Evolutionary conservation across 1,140 invertebrate species (phyloP), one percentile per base, ranked within the genome.

Genomic region (Lethrus apterus): DNA sequence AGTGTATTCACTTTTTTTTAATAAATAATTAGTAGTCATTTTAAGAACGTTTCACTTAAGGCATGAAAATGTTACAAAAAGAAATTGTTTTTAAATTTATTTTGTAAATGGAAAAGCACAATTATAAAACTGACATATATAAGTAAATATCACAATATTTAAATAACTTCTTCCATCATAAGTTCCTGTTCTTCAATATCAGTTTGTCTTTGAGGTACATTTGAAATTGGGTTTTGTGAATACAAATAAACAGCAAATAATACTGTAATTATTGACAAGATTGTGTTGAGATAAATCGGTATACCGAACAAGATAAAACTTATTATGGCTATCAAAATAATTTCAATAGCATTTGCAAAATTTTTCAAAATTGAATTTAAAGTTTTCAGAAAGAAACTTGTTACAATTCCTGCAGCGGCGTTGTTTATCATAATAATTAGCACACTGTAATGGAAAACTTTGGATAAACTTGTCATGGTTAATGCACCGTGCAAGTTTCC

Each of bases 341-440:
- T 67, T 67, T 98, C 93, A 50, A 97, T 71, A 20, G 92, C 92
- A 71, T 89, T 91, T 1, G 93, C 93, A 71, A 96, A 97, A 5
- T 89, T 94, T 72, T 98, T 98, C 30, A 97, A 70, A 58, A 97
- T 96, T 5, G 93, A 97, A 69, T 97, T 97, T 44, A 97, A 74
- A 50, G 83, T 88, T 61, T 89, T 89, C 1, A 98, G 71, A 60
- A 97, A 96, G 60, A 96, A 87, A 65, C 89, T 93, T 0, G 93
- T 96, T 1, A 93, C 84, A 55, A 98, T 92, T 15, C 93, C 93
- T 43, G 93, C 84, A 1, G 84, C 78, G 1, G 91, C 85, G 72
- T 90, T 94, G 62, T 96, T 97, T 0, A 91, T 57, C 59, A 93
- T 86, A 13, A 95, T 88, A 9, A 86, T 64, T 17, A 93, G 61